phyloP scores from a whole-genome alignment of 64 coral and sea anemone species.

The Montipora sp. region DNA sequence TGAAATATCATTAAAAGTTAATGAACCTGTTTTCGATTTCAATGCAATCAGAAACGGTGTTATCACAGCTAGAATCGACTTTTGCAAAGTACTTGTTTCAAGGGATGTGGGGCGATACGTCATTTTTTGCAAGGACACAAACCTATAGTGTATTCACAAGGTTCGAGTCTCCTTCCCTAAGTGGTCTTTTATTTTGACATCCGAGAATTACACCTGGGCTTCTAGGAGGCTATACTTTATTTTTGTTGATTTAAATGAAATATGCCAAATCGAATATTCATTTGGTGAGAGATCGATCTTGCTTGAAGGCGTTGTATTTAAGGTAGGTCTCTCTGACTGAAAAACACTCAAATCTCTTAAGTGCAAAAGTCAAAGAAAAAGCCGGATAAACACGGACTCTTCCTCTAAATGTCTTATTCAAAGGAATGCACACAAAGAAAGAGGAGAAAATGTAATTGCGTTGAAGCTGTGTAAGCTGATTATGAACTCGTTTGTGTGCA shows the following conservation, averaged over 20 bases:
- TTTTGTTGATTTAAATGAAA: conserved; percentile 64
- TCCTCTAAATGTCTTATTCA: not conserved
- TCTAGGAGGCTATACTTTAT: conserved; percentile 53
- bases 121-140: not conserved
- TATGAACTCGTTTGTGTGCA: too few species aligned
- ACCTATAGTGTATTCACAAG: not conserved
- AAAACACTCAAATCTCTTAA: not conserved
- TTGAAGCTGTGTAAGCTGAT: too few species aligned
- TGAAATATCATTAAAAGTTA: conserved; percentile 49
- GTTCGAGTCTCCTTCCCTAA: conserved; percentile 30
- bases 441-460: too few species aligned
- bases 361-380: not conserved
- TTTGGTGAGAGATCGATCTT: not conserved
- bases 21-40: conserved; percentile 18
- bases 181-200: conserved; percentile 48
- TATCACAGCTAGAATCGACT: not conserved
- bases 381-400: not conserved
- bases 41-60: not conserved
- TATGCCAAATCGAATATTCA: conserved; percentile 13
- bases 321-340: not conserved
- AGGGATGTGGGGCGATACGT: not conserved
- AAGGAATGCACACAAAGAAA: too few species aligned
- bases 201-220: conserved; percentile 72
- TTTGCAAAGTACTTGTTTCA: not conserved
- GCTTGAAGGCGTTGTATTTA: not conserved